A percentile compares a stretch with the other conserved stretches of the same genome.
phyloP scores from a whole-genome alignment of 2,888 invertebrate genomes.

The Hyles lineata region DNA sequence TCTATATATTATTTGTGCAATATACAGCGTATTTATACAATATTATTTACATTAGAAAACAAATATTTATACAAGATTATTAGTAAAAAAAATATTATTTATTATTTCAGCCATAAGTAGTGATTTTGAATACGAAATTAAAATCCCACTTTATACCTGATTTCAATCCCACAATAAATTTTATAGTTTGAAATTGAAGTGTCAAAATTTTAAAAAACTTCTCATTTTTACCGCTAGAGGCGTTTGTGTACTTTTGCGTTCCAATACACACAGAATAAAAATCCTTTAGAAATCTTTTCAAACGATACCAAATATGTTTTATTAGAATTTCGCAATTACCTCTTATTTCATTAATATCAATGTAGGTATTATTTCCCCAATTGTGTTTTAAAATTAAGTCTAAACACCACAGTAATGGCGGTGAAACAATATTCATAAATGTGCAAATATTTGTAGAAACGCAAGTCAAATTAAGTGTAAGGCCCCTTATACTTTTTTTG shows the following conservation, averaged over 20 bases:
- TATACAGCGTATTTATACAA: background rate
- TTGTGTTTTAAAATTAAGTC: too few relatives aligned
- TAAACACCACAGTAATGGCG: too few relatives aligned
- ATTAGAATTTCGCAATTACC: background rate
- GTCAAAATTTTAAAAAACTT: background rate
- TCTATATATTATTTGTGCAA: slow-evolving; percentile 4
- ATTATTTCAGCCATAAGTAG: too few relatives aligned
- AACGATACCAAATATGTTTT: background rate
- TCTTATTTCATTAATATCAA: background rate
- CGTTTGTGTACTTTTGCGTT: background rate
- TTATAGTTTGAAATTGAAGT: background rate
- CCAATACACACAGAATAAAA: background rate
- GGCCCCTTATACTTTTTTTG: too few relatives aligned
- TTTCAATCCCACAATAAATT: too few relatives aligned
- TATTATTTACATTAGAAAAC: slow-evolving; percentile 12
- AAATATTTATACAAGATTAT: background rate
- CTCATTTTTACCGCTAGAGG: background rate
- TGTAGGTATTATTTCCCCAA: too few relatives aligned
- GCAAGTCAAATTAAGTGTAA: too few relatives aligned
- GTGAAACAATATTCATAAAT: too few relatives aligned
- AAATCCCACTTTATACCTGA: too few relatives aligned
- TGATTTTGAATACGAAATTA: too few relatives aligned
- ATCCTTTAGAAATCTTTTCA: background rate
- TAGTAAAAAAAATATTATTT: background rate
- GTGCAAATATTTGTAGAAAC: too few relatives aligned